phyloP scores from a whole-genome alignment of 2,888 invertebrate genomes.

The Xylota sylvarum region DNA sequence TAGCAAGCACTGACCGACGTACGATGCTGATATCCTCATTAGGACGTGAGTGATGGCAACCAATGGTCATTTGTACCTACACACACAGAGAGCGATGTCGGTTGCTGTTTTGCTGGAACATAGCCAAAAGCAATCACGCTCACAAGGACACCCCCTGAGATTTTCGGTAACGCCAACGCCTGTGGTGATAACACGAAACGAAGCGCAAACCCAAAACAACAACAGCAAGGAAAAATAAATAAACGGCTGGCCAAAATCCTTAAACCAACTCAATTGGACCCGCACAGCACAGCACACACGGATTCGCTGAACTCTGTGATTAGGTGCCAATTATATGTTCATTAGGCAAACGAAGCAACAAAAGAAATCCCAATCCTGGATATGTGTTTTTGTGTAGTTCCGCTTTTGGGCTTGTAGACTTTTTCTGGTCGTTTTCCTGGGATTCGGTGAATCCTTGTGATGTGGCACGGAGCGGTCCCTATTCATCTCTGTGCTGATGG shows the following conservation, averaged over 20 bases:
- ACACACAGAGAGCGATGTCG: constrained; percentile 43
- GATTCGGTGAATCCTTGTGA: constrained; percentile 64
- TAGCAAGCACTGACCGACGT: constrained; percentile 28
- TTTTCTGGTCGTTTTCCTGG: constrained; percentile 21
- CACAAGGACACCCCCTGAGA: constrained; percentile 52
- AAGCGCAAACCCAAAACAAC: constrained; percentile 34
- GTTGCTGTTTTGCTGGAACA: constrained; percentile 9
- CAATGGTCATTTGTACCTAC: constrained; percentile 53
- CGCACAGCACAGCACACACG: constrained; percentile 52
- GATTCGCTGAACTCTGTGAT: constrained; percentile 70
- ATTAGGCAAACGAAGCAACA: constrained; percentile 67
- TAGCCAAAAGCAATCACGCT: constrained; percentile 63
- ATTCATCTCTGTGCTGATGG: constrained; percentile 63
- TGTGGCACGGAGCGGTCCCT: constrained; percentile 57
- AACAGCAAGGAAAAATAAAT: constrained; percentile 56
- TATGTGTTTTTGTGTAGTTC: constrained; percentile 50
- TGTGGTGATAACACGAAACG: constrained; percentile 46
- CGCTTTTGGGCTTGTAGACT: constrained; percentile 13
- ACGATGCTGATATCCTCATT: constrained; percentile 69
- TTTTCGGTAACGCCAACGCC: constrained; percentile 61
- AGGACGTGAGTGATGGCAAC: constrained; percentile 67
- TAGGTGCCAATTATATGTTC: constrained; percentile 77
- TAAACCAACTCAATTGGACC: constrained; percentile 56
- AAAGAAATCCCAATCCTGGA: constrained; percentile 50
- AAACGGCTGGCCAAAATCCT: constrained; percentile 56